Percentiles rank a stretch among this genome's conserved stretches.
phyloP scores from a whole-genome alignment of 2,888 invertebrate genomes.

The Drosophila incognita region DNA sequence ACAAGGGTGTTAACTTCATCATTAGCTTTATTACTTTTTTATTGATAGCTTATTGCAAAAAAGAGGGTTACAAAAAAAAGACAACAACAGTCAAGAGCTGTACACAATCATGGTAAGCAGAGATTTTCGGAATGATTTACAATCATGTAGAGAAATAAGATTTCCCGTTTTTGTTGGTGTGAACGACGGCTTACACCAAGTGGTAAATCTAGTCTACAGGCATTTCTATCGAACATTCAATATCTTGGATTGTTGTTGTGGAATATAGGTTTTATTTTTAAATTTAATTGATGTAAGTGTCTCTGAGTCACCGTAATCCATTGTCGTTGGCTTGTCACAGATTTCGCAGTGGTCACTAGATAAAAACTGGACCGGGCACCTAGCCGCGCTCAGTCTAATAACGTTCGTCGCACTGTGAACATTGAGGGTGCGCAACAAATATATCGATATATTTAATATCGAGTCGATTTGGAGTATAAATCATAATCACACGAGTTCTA shows the following conservation, averaged over 20 bases:
- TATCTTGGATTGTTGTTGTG: not conserved
- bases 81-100: slow-evolving; percentile 57
- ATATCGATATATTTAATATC: not conserved
- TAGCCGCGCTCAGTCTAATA: slow-evolving; percentile 65
- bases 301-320: slow-evolving; percentile 3
- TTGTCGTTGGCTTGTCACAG: slow-evolving; percentile 28
- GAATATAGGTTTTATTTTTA: slow-evolving; percentile 28
- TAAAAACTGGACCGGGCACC: slow-evolving; percentile 12
- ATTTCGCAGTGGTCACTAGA: not conserved
- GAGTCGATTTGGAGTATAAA: not conserved
- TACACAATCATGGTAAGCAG: slow-evolving; percentile 49
- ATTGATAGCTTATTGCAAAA: slow-evolving; percentile 37
- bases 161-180: not conserved
- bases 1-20: slow-evolving; percentile 46
- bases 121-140: not conserved
- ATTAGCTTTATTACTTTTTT: slow-evolving; percentile 57
- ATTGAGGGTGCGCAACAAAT: slow-evolving; percentile 29
- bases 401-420: slow-evolving; percentile 52
- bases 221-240: not conserved
- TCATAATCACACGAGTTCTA: not conserved
- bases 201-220: not conserved
- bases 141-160: not conserved
- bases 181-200: not conserved
- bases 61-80: no score
- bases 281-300: no score